Conservation (phyloP, 2,113 vertebrate species). For the Serilophus lunatus region DNA sequence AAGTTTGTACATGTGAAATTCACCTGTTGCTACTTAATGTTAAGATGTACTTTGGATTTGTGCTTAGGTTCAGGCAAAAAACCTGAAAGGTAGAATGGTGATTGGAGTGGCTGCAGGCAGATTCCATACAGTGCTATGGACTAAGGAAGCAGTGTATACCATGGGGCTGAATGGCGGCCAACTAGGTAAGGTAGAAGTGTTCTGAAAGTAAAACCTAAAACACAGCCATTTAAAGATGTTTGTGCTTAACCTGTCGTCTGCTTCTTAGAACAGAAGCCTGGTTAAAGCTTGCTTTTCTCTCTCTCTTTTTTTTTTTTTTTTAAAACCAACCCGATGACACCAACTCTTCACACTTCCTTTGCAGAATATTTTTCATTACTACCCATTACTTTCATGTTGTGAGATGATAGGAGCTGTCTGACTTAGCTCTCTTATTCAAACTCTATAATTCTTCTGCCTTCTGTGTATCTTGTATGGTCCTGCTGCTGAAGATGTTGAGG, state of each 20-base stretch:
- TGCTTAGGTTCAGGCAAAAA: conserved; percentile 89
- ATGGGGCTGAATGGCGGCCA: conserved; percentile 96
- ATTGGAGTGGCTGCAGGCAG: conserved; percentile 93
- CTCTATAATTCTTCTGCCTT: neutral
- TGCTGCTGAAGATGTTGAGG: neutral
- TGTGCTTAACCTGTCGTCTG: neutral
- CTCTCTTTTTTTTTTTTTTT: fast-evolving
- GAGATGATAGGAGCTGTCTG: neutral
- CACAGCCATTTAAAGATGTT: neutral
- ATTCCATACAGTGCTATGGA: conserved; percentile 97
- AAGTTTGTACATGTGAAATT: conserved; percentile 14
- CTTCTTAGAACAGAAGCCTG: neutral
- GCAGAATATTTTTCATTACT: neutral
- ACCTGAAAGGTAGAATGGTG: conserved; percentile 87
- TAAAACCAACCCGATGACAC: neutral
- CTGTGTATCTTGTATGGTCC: neutral
- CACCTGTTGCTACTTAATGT: neutral
- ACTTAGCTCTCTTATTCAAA: neutral
- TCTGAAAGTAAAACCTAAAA: conserved; percentile 27
- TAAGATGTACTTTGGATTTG: conserved; percentile 48
- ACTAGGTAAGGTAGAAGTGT: conserved; percentile 79
- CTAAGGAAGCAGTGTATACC: conserved; percentile 92
- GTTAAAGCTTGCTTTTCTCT: neutral
- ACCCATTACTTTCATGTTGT: neutral
- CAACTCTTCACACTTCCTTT: neutral